These are phyloP conservation scores for Lagopus leucura DNA, from an alignment of 2,113 vertebrate species.

Conservation along the genomic window DNA sequence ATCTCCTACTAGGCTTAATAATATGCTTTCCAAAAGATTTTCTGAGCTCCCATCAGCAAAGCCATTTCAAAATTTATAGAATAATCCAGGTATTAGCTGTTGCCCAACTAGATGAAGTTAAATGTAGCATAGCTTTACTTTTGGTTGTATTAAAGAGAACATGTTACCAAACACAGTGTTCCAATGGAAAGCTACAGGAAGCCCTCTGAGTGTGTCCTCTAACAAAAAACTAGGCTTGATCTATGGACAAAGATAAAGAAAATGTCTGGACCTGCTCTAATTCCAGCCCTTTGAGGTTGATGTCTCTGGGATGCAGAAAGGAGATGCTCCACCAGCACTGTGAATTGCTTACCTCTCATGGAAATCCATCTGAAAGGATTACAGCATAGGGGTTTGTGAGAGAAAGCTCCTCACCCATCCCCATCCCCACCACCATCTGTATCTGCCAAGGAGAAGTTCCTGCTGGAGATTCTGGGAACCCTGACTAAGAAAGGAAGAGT, in stretches of 20 bases:
- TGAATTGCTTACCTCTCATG: neutral
- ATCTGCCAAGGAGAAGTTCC: neutral
- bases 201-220: neutral
- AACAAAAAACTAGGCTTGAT: neutral
- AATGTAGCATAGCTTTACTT: neutral
- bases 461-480: neutral
- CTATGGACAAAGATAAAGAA: neutral
- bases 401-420: neutral
- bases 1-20: neutral
- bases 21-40: neutral
- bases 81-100: neutral
- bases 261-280: neutral
- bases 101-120: neutral
- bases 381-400: neutral
- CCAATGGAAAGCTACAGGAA: neutral
- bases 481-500: neutral
- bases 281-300: neutral
- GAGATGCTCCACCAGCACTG: neutral
- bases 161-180: neutral
- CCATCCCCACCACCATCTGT: rapidly evolving
- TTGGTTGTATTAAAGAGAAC: neutral
- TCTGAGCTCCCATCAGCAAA: neutral
- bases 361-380: constrained; percentile 2
- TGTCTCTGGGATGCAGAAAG: neutral
- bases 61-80: neutral